Evolutionary conservation across 2,797 vertebrate genomes (phyloP), one percentile per base, ranked within the genome.

Genomic region (Galagoides demidoff): DNA sequence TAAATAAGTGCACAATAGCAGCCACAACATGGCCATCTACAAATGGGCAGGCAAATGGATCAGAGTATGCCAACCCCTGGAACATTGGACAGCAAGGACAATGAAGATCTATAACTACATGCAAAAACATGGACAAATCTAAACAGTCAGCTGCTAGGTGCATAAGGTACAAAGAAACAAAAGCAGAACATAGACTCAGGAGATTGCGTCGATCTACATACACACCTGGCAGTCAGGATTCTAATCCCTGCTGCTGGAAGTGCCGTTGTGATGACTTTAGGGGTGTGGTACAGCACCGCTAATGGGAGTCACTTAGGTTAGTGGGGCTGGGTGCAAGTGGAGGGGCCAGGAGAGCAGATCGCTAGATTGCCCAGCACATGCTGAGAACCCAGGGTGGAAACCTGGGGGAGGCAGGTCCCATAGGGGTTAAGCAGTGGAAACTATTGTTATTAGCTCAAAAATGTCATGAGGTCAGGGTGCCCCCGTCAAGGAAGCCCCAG

Each of bases 11-110:
- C 31, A 63, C 34, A 45, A 13, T 68, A 55, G 11, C 14, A 71
- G 7, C 10, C 3, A 6, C 14, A 39, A 23, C 7, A 1, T 34
- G n/a, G 25, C 55, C 5, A 0, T 45, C n/a, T 16, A 7, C 14
- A 49, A 55, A 49, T 61, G 43, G 22, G 22, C 1, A 2, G 25
- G 34, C n/a, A n/a, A 29, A 3, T 29, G 17, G 49, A 12, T 14
- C 11, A 12, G 43, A 25, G 20, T n/a, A 4, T 0, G 4, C 49
- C 78, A 29, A 59, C 34, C 1, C 4, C 2, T 19, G 37, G n/a
- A 43, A 25, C 7, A 4, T 14, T 6, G 27, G 37, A 7, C 27
- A 37, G 39, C 49, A 20, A 4, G 23, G 25, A 77, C 25, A 31
- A 43, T 3, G 10, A 57, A 77, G 73, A 25, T 29, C 20, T 52